phyloP scores from a whole-genome alignment of 2,113 vertebrate genomes.

The Crotalus viridis region DNA sequence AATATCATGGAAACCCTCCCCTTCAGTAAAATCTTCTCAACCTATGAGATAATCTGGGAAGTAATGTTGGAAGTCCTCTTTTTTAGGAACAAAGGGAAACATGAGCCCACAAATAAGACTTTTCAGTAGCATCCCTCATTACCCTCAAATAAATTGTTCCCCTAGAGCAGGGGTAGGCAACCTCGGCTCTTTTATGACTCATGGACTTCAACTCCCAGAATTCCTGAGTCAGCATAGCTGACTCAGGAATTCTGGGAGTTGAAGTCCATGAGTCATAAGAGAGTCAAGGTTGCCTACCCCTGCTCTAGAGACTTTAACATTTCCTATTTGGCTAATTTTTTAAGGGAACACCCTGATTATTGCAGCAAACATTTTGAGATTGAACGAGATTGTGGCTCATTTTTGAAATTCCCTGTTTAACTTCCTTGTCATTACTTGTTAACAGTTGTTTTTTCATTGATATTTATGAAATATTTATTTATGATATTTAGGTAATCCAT shows the following conservation, averaged over 20 bases:
- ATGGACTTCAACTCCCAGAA: no score
- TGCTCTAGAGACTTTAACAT: not conserved
- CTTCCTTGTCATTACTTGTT: not conserved
- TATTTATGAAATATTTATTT: not conserved
- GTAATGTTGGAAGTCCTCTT: not conserved
- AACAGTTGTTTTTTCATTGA: not conserved
- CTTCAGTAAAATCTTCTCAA: not conserved
- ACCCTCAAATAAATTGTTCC: not conserved
- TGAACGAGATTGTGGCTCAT: not conserved
- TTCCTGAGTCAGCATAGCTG: no score
- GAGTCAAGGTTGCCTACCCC: no score
- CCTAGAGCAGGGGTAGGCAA: not conserved
- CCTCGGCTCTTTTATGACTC: no score
- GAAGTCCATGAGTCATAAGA: no score
- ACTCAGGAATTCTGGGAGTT: no score
- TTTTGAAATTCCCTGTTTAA: not conserved
- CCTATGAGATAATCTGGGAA: not conserved
- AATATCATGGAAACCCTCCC: not conserved
- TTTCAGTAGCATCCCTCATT: not conserved
- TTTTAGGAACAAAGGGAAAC: not conserved
- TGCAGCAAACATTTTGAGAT: not conserved
- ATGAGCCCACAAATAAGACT: not conserved
- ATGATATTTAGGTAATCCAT: not conserved
- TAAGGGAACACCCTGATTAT: not conserved
- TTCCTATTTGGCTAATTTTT: not conserved